Evolutionary conservation across 2,797 vertebrate species (phyloP).

Genomic region (Hippopotamyrus pictus): DNA sequence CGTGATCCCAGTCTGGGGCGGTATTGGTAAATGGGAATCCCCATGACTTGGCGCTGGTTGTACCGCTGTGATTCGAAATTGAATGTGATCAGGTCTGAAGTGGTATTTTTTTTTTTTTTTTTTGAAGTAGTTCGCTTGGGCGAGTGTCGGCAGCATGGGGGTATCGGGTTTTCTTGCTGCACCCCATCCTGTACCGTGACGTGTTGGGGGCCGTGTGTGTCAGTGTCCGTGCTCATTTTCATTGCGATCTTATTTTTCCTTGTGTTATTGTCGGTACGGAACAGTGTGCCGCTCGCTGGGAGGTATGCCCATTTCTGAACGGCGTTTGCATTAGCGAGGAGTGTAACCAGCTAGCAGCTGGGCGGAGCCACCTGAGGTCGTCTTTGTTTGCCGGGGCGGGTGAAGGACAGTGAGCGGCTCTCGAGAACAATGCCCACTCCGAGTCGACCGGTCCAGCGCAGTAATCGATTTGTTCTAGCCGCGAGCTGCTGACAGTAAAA

Average conservation of each 20-base stretch:
- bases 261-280: not conserved
- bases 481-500: slow-evolving; percentile 39
- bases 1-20: not conserved
- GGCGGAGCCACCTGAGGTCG: not conserved
- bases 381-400: slow-evolving; percentile 16
- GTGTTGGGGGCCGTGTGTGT: slow-evolving; percentile 1
- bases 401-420: not conserved
- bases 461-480: slow-evolving; percentile 49
- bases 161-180: not conserved
- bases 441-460: slow-evolving; percentile 19
- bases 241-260: not conserved
- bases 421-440: slow-evolving; percentile 21
- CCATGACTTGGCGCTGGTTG: not conserved
- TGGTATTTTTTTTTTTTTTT: not conserved
- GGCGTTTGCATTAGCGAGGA: not conserved
- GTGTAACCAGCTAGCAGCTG: not conserved
- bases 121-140: not conserved
- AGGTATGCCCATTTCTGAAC: slow-evolving; percentile 23
- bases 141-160: not conserved
- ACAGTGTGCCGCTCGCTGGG: not conserved
- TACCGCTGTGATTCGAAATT: not conserved
- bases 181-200: not conserved
- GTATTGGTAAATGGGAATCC: not conserved
- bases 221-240: slow-evolving; percentile 6
- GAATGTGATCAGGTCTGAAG: not conserved